These are phyloP conservation scores for Triplophysa tibetana DNA, from an alignment of 2,113 vertebrate genomes.

Conservation along the genomic window DNA sequence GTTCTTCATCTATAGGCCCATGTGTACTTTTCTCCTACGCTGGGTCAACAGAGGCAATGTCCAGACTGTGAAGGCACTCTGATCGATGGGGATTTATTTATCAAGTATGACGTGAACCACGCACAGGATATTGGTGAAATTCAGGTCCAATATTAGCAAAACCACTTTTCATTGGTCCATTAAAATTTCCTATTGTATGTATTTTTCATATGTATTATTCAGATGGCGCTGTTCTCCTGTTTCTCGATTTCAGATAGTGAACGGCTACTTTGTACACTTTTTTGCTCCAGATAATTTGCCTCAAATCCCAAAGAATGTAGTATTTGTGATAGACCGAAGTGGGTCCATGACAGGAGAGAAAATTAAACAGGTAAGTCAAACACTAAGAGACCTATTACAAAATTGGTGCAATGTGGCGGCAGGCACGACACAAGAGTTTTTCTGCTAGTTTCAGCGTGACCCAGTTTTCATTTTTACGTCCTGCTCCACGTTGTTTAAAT, in stretches of 20 bases:
- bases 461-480: no score
- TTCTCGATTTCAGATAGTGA: slow-evolving; percentile 68
- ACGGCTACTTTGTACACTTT: slow-evolving; percentile 80
- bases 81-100: slow-evolving; percentile 84
- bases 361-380: slow-evolving; percentile 64
- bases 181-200: neutral
- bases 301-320: slow-evolving; percentile 71
- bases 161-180: neutral
- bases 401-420: no score
- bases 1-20: slow-evolving; percentile 57
- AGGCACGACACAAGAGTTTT: no score
- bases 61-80: slow-evolving; percentile 76
- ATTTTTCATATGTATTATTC: neutral
- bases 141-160: slow-evolving; percentile 71
- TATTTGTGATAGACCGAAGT: slow-evolving; percentile 77
- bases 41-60: slow-evolving; percentile 85
- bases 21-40: slow-evolving; percentile 71
- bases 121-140: slow-evolving; percentile 75
- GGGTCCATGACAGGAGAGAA: slow-evolving; percentile 67
- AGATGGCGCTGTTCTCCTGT: neutral
- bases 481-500: no score
- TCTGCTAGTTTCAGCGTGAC: no score
- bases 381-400: neutral
- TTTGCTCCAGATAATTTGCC: slow-evolving; percentile 70
- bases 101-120: slow-evolving; percentile 87